Evolutionary conservation across 2,888 invertebrate species (phyloP).

Genomic region (Polydrusus cervinus): DNA sequence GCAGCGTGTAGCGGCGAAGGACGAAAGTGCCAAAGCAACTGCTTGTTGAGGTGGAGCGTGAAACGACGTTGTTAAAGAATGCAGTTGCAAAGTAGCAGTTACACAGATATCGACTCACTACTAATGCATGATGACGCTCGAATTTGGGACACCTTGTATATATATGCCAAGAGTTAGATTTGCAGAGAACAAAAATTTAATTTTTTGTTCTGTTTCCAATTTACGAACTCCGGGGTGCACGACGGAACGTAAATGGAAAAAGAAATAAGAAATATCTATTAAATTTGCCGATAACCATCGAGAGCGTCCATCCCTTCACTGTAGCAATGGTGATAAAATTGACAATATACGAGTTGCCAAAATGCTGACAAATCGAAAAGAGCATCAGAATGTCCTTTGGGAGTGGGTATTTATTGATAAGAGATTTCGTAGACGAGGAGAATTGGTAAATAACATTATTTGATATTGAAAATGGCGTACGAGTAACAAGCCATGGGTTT

Average conservation of each 20-base stretch:
- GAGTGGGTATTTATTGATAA: conserved; percentile 39
- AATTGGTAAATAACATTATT: conserved; percentile 16
- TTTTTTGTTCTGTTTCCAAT: conserved; percentile 35
- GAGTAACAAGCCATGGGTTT: too few species aligned
- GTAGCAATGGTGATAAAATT: conserved; percentile 38
- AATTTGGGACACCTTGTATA: conserved; percentile 1
- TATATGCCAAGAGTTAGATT: conserved; percentile 30
- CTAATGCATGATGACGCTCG: too few species aligned
- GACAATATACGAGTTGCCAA: conserved; percentile 40
- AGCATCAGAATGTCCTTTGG: conserved; percentile 36
- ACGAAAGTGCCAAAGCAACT: too few species aligned
- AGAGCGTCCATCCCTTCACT: conserved; percentile 41
- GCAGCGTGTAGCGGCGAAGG: too few species aligned
- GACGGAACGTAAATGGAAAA: conserved; percentile 34
- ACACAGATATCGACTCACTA: too few species aligned
- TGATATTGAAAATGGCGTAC: conserved; percentile 1
- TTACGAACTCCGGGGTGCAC: conserved; percentile 34
- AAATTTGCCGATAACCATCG: conserved; percentile 44
- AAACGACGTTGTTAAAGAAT: too few species aligned
- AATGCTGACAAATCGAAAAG: conserved; percentile 52
- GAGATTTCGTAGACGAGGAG: conserved; percentile 17
- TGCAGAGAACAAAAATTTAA: conserved; percentile 27
- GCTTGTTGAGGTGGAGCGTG: too few species aligned
- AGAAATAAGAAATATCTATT: conserved; percentile 47
- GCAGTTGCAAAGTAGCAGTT: too few species aligned